phyloP scores from a whole-genome alignment of 2,888 invertebrate species.

The Falcaria lacertinaria region DNA sequence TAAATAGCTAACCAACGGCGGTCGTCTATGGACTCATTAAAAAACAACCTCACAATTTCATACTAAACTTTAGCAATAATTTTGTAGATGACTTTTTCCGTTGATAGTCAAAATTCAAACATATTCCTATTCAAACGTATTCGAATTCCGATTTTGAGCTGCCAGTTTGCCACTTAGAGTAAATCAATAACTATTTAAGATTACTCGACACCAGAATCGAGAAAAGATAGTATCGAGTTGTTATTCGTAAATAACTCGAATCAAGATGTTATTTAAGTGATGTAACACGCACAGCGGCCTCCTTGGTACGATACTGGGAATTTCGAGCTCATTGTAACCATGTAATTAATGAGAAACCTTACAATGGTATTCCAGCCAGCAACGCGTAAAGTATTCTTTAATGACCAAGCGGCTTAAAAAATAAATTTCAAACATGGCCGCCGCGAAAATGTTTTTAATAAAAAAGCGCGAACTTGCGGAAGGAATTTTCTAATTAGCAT shows the following conservation, averaged over 20 bases:
- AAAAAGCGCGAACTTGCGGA: background rate
- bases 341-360: conserved; percentile 21
- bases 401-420: conserved; percentile 15
- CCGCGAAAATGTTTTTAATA: background rate
- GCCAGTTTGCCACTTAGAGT: too few species aligned
- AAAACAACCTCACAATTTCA: too few species aligned
- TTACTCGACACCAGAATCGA: background rate
- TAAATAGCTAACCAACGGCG: too few species aligned
- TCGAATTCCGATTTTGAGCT: too few species aligned
- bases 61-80: too few species aligned
- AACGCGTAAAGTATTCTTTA: conserved; percentile 27
- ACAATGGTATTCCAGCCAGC: background rate
- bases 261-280: too few species aligned
- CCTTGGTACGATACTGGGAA: conserved; percentile 19
- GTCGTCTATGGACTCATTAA: too few species aligned
- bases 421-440: background rate
- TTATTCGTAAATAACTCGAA: too few species aligned
- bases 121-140: too few species aligned
- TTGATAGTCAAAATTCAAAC: too few species aligned
- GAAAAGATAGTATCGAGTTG: background rate
- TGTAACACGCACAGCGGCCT: background rate
- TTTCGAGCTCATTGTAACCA: conserved; percentile 15
- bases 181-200: too few species aligned
- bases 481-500: background rate
- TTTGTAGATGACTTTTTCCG: too few species aligned